Percentiles rank a stretch among this genome's conserved stretches.
These are phyloP conservation scores for Clarias macrocephalus DNA, from an alignment of 2,113 vertebrate species.

Conservation along the genomic window DNA sequence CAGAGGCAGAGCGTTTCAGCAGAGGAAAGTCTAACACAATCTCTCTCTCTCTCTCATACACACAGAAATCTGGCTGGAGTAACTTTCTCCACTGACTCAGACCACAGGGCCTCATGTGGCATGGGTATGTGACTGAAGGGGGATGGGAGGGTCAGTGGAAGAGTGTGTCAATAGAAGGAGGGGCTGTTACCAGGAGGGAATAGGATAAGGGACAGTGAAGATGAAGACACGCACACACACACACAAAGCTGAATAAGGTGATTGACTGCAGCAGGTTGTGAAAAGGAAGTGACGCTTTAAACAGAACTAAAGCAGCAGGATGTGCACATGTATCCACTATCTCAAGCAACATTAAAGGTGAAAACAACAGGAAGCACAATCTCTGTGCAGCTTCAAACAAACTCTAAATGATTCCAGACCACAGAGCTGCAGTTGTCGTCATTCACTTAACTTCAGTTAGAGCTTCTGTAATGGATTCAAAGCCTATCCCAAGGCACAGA, in stretches of 20 bases:
- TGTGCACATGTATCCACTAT: not conserved
- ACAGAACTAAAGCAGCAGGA: slow-evolving; percentile 21
- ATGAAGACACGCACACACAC: slow-evolving; percentile 35
- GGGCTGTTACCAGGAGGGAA: slow-evolving; percentile 37
- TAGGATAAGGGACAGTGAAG: slow-evolving; percentile 25
- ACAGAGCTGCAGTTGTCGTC: not conserved
- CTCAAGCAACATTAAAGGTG: not conserved
- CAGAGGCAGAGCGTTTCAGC: slow-evolving; percentile 50
- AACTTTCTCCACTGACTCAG: slow-evolving; percentile 71
- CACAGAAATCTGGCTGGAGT: slow-evolving; percentile 51
- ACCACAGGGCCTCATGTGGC: slow-evolving; percentile 61
- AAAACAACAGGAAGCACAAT: not conserved
- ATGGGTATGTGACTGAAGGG: slow-evolving; percentile 50
- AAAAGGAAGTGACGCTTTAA: slow-evolving; percentile 59
- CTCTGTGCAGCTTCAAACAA: not conserved
- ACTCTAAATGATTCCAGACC: not conserved
- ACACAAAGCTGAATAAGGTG: slow-evolving; percentile 61
- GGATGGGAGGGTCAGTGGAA: slow-evolving; percentile 54
- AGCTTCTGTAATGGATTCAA: not conserved
- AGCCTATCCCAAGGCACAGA: not conserved
- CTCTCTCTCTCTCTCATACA: not conserved
- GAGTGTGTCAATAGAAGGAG: slow-evolving; percentile 41
- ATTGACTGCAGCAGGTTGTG: slow-evolving; percentile 70
- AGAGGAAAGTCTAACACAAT: slow-evolving; percentile 47
- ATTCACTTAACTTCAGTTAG: not conserved